These are phyloP conservation scores for Leptinotarsa lineolata DNA, from an alignment of 1,140 invertebrate genomes.

Conservation along the genomic window DNA sequence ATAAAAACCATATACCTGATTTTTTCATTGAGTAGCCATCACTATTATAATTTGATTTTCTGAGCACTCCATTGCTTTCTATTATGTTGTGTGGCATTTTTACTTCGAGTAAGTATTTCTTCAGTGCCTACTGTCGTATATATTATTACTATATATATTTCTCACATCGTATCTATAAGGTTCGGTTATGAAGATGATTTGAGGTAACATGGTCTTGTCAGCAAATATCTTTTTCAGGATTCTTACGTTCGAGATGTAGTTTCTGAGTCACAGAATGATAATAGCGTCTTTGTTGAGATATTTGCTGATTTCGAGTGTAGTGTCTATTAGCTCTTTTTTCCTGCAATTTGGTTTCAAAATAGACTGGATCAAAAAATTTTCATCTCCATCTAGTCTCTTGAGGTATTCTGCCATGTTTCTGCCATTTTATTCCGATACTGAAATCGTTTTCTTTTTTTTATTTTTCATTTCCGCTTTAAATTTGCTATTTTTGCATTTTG, in stretches of 20 bases:
- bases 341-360: conserved; percentile 11
- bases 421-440: conserved; percentile 6
- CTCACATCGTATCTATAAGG: no score
- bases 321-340: not conserved
- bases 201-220: conserved; percentile 3
- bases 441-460: not conserved
- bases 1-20: not conserved
- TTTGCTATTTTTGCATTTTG: not conserved
- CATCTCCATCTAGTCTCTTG: no score
- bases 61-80: not conserved
- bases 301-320: not conserved
- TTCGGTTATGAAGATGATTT: conserved; percentile 5
- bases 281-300: not conserved
- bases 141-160: not conserved
- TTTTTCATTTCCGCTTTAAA: not conserved
- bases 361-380: not conserved
- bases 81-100: not conserved
- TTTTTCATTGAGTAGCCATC: not conserved
- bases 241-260: not conserved
- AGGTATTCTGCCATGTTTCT: conserved; percentile 17
- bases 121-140: not conserved
- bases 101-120: not conserved
- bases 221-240: conserved; percentile 5
- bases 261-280: not conserved
- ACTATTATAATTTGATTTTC: no score